Conservation (phyloP, 2,113 vertebrate genomes). For the Terrapene triunguis region DNA sequence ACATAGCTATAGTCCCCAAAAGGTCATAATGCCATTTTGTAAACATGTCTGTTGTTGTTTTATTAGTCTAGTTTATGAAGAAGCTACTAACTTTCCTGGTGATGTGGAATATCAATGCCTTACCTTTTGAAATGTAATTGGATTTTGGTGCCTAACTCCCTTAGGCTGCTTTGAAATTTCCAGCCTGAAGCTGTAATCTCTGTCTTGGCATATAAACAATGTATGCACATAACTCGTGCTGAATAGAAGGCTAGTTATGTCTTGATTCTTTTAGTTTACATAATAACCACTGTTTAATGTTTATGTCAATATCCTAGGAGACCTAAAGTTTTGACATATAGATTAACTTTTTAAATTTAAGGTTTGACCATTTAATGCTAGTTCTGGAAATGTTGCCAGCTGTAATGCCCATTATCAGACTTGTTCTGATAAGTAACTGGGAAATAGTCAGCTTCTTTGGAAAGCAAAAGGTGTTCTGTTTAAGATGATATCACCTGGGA, state of each 20-base stretch:
- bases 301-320: not conserved
- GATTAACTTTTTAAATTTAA: not conserved
- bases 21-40: not conserved
- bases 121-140: not conserved
- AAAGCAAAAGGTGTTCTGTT: not conserved
- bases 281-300: not conserved
- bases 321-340: not conserved
- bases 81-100: not conserved
- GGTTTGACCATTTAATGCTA: not conserved
- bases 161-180: not conserved
- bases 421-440: not conserved
- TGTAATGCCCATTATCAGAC: not conserved
- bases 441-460: not conserved
- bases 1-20: not conserved
- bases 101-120: not conserved
- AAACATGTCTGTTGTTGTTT: rapidly evolving
- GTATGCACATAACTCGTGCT: not conserved
- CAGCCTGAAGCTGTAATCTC: not conserved
- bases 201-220: not conserved
- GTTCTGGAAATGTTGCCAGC: not conserved
- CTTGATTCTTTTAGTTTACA: not conserved
- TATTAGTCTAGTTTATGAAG: not conserved
- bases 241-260: not conserved
- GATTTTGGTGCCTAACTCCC: not conserved
- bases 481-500: not conserved